Base-by-base conservation (phyloP, 2,113 vertebrate genomes). In the Petrocephalus microphthalmus region DNA sequence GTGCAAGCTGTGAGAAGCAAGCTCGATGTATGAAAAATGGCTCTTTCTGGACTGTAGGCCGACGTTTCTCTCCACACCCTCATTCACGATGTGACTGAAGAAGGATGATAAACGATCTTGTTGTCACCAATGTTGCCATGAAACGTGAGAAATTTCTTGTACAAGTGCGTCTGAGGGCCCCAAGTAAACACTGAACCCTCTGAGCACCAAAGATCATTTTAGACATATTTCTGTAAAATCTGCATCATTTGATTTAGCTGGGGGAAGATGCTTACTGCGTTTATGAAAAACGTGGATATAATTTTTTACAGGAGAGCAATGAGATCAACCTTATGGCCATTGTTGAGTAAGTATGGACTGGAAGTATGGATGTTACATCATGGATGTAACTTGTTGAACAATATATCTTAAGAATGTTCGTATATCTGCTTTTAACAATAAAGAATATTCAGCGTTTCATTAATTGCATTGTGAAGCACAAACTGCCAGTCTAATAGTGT, bases 101-200 rank as follows among this genome's bases (percentile, higher is more conserved):
- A 56, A 37, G 53, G 52, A 83, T 15, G 8, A 13, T 85, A 84
- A 88, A 85, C 49, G 45, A 49, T 71, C 45, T 85, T 51, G 88
- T 57, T 42, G 64, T 45, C 20, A 20, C 88, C 10, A 47, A 15
- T 19, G 29, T 67, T 85, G 83, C 81, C n/a, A 47, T 84, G 56
- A 25, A 88, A 71, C 51, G 56, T 57, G 60, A 84, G 82, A 88
- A 88, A 47, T 54, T 84, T 84, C 33, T 88, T 85, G 60, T 33
- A 33, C 20, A 85, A 88, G 82, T 57, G 84, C 19, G 29, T 52
- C 82, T 25, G 33, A 42, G 19, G 54, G 15, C 82, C 56, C 45
- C 60, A 64, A 60, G 20, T 47, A 88, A 88, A 88, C 54, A n/a
- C 42, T 42, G 49, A 42, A 84, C 54, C 33, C 74, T 88, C 74